Percentiles rank a stretch among this genome's conserved stretches.
Evolutionary conservation across 2,888 invertebrate species (phyloP).

Genomic region (Orthosia cruda): DNA sequence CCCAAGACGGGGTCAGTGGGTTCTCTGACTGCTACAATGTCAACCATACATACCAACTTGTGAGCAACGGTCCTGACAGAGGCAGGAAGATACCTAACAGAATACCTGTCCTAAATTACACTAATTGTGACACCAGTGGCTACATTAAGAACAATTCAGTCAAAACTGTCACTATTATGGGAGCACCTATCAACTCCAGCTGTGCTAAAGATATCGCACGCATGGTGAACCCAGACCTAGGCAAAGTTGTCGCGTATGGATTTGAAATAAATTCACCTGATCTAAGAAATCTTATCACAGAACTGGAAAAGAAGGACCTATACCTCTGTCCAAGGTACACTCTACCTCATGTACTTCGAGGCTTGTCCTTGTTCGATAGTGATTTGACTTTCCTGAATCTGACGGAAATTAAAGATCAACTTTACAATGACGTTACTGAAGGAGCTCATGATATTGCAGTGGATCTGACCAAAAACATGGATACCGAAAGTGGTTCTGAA

Average conservation of each 20-base stretch:
- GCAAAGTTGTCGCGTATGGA: slow-evolving; percentile 74
- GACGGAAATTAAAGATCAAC: slow-evolving; percentile 57
- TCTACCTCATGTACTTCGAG: slow-evolving; percentile 62
- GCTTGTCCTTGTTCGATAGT: slow-evolving; percentile 69
- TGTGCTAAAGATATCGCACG: slow-evolving; percentile 77
- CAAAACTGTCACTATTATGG: slow-evolving; percentile 74
- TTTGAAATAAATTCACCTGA: slow-evolving; percentile 65
- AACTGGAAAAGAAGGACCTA: slow-evolving; percentile 64
- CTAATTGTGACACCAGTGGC: slow-evolving; percentile 73
- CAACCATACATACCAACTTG: slow-evolving; percentile 75
- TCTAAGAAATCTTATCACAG: slow-evolving; percentile 67
- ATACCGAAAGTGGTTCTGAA: slow-evolving; percentile 43
- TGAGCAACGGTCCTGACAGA: slow-evolving; percentile 75
- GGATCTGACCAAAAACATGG: slow-evolving; percentile 62
- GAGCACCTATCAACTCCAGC: slow-evolving; percentile 75
- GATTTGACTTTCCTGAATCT: slow-evolving; percentile 70
- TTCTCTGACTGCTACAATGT: slow-evolving; percentile 77
- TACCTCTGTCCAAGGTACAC: slow-evolving; percentile 65
- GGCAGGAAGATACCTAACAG: slow-evolving; percentile 78
- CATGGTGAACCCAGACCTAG: slow-evolving; percentile 72
- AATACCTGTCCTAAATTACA: slow-evolving; percentile 73
- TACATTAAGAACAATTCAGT: slow-evolving; percentile 77
- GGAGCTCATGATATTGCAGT: slow-evolving; percentile 68
- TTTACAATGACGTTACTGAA: slow-evolving; percentile 62
- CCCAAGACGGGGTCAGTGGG: slow-evolving; percentile 67